Evolutionary conservation across 2,797 vertebrate genomes (phyloP).

Genomic region (Gila robusta): DNA sequence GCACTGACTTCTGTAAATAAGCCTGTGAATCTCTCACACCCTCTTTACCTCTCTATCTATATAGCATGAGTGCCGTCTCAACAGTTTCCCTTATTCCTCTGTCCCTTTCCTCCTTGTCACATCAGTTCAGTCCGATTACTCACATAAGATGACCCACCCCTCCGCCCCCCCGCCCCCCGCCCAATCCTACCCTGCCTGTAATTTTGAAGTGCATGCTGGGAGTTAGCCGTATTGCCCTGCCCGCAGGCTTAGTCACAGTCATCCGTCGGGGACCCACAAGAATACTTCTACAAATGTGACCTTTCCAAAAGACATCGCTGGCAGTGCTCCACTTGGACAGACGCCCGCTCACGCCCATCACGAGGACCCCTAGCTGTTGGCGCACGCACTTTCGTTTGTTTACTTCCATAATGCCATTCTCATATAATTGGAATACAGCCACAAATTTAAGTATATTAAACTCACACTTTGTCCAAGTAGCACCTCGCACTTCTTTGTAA

Average conservation of each 20-base stretch:
- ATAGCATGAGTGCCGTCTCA: background rate
- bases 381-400: conserved; percentile 34
- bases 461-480: conserved; percentile 32
- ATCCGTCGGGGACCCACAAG: conserved; percentile 19
- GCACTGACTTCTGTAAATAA: conserved; percentile 45
- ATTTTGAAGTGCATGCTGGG: conserved; percentile 48
- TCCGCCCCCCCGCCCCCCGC: conserved; percentile 32
- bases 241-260: conserved; percentile 45
- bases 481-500: conserved; percentile 22
- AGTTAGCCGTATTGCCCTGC: conserved; percentile 30
- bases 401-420: conserved; percentile 11
- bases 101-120: conserved; percentile 74
- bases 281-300: conserved; percentile 52
- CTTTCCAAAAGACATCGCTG: conserved; percentile 41
- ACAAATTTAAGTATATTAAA: conserved; percentile 28
- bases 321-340: conserved; percentile 19
- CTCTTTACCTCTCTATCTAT: conserved; percentile 47
- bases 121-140: conserved; percentile 57
- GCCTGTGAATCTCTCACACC: conserved; percentile 42
- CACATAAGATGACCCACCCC: conserved; percentile 57
- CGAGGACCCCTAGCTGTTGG: conserved; percentile 1
- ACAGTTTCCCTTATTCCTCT: conserved; percentile 28
- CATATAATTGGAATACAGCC: conserved; percentile 29
- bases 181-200: conserved; percentile 9
- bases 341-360: background rate